Evolutionary conservation across 2,888 invertebrate genomes (phyloP).

Genomic region (Lochmaea capreae): DNA sequence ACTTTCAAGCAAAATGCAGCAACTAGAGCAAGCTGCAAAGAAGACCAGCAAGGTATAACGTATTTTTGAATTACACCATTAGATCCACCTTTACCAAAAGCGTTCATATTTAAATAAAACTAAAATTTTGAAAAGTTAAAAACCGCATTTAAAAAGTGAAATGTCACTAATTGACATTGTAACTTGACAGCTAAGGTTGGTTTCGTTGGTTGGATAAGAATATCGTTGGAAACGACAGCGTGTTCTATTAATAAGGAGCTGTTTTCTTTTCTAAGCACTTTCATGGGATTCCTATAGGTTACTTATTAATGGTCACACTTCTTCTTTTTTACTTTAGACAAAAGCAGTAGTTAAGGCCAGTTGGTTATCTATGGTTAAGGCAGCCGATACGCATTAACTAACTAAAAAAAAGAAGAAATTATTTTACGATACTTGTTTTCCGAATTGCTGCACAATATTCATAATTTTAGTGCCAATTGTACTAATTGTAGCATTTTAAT

Average conservation of each 20-base stretch:
- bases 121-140: conserved; percentile 11
- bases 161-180: background rate
- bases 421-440: too few species aligned
- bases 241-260: too few species aligned
- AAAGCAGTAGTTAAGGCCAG: too few species aligned
- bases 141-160: background rate
- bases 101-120: background rate
- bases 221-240: background rate
- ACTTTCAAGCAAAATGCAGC: conserved; percentile 29
- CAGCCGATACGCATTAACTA: too few species aligned
- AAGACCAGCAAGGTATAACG: conserved; percentile 19
- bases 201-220: background rate
- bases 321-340: too few species aligned
- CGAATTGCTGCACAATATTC: background rate
- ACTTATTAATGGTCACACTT: too few species aligned
- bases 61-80: conserved; percentile 17
- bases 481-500: background rate
- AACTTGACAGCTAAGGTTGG: too few species aligned
- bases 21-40: conserved; percentile 23
- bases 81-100: background rate
- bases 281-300: too few species aligned
- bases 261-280: too few species aligned
- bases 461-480: background rate
- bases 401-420: too few species aligned
- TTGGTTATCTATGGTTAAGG: too few species aligned